Percentiles rank a stretch among this genome's conserved stretches.
phyloP scores from a whole-genome alignment of 2,888 invertebrate species.

The Caenorhabditis afra region DNA sequence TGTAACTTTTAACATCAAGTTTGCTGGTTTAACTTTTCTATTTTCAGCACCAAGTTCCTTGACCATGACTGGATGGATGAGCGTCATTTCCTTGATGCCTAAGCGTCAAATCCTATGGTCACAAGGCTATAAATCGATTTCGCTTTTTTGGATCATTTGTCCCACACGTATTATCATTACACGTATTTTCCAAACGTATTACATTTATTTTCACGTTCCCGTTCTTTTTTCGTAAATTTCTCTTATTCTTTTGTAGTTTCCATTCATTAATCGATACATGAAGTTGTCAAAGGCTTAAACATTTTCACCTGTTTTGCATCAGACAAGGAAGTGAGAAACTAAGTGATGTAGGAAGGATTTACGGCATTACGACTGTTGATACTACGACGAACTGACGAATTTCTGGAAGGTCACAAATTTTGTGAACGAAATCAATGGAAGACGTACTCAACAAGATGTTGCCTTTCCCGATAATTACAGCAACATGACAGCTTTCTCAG shows the following conservation, averaged over 20 bases:
- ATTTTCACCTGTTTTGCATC: too few species aligned
- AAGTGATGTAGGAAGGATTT: conserved; percentile 1
- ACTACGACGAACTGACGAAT: background rate
- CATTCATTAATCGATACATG: too few species aligned
- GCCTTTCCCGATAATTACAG: background rate
- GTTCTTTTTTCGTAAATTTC: background rate
- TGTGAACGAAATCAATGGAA: background rate
- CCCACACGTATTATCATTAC: conserved; percentile 28
- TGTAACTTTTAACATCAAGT: conserved; percentile 82
- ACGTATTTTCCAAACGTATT: conserved; percentile 1
- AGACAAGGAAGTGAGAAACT: too few species aligned
- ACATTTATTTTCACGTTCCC: background rate
- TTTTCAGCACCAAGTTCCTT: conserved; percentile 78
- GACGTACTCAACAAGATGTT: background rate
- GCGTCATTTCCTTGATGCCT: conserved; percentile 62
- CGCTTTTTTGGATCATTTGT: conserved; percentile 5
- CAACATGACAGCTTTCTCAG: background rate
- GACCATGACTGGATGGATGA: conserved; percentile 78
- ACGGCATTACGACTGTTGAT: background rate
- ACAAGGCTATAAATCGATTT: too few species aligned
- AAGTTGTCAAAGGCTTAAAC: too few species aligned
- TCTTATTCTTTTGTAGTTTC: background rate
- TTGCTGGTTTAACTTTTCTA: background rate
- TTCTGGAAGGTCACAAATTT: conserved; percentile 1
- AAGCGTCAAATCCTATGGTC: conserved; percentile 18